phyloP scores from a whole-genome alignment of 2,797 vertebrate species.

The Peromyscus attwateri region DNA sequence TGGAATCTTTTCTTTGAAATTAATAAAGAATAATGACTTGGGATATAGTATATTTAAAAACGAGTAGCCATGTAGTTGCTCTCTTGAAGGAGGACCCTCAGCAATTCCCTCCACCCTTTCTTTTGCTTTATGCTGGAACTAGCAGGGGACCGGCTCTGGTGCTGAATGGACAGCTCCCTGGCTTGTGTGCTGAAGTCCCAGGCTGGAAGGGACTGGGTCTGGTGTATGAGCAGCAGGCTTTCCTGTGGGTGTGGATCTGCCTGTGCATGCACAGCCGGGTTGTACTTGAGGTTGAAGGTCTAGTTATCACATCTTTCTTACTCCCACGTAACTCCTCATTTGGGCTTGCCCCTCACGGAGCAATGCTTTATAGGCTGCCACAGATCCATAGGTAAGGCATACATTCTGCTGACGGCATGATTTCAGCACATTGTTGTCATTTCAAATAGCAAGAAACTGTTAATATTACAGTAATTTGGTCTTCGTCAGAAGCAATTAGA shows the following conservation, averaged over 20 bases:
- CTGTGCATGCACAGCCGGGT: conserved; percentile 48
- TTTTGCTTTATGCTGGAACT: neutral
- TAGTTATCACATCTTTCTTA: conserved; percentile 71
- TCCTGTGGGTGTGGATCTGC: conserved; percentile 8
- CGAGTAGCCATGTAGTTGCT: neutral
- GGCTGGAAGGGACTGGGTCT: neutral
- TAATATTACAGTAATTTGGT: conserved; percentile 59
- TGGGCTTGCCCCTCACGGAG: conserved; percentile 59
- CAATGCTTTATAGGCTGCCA: conserved; percentile 44
- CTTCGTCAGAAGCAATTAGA: conserved; percentile 43
- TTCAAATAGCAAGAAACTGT: conserved; percentile 56
- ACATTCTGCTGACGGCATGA: conserved; percentile 66
- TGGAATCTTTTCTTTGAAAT: conserved; percentile 57
- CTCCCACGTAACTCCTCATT: conserved; percentile 71
- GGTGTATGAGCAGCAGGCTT: conserved; percentile 31
- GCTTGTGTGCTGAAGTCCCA: neutral
- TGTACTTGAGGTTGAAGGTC: conserved; percentile 71
- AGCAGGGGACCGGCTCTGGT: conserved; percentile 61
- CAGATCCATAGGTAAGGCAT: conserved; percentile 60
- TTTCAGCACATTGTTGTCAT: conserved; percentile 66
- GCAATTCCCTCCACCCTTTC: neutral
- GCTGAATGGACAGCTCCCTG: conserved; percentile 85
- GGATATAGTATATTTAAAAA: conserved; percentile 29
- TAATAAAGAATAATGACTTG: conserved; percentile 37
- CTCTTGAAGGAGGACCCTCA: neutral